Base-by-base conservation (phyloP, 2,113 vertebrate species). In the Corapipo altera region DNA sequence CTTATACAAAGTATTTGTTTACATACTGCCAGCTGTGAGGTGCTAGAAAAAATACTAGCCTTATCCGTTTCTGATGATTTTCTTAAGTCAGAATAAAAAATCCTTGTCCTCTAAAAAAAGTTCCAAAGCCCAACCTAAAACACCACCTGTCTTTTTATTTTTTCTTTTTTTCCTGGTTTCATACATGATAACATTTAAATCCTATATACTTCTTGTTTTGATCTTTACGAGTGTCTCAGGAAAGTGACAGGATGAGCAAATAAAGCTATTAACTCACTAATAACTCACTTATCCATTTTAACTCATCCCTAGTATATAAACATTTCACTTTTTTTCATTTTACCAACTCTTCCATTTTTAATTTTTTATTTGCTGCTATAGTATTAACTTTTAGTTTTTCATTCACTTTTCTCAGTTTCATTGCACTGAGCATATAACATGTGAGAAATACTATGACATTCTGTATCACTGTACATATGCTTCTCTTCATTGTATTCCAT, bases 381-480 rank as follows among this genome's bases (percentile, higher is more conserved):
- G 5, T 19, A 26, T 61, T 72, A 49, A 62, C 24, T 39, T 57
- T 18, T 28, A 82, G 11, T 28, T 49, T 67, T 44, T 32, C 24
- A 1, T 78, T 62, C 24, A 52, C 30, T 88, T 78, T 62, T 43
- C 21, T 35, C 46, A 39, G 37, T 69, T 83, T 55, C 33, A 62
- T 37, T 87, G 16, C 10, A 66, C 15, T 51, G 48, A 78, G 4
- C 1, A 5, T 52, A 32, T 33, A n/a, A 65, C 6, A 20, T 86
- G 6, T 62, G 28, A n/a, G 22, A 73, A 61, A 69, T 15, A 3
- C 2, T 27, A 16, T 28, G 24, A 55, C 33, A 14, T 62, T 39
- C 35, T 66, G 21, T 33, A 35, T 35, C 33, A 51, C 15, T 28
- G 35, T 9, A 32, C 0, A 0, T 33, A 28, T 18, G 0, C 7